phyloP scores from a whole-genome alignment of 2,797 vertebrate genomes.

The Poeciliopsis presidionis region DNA sequence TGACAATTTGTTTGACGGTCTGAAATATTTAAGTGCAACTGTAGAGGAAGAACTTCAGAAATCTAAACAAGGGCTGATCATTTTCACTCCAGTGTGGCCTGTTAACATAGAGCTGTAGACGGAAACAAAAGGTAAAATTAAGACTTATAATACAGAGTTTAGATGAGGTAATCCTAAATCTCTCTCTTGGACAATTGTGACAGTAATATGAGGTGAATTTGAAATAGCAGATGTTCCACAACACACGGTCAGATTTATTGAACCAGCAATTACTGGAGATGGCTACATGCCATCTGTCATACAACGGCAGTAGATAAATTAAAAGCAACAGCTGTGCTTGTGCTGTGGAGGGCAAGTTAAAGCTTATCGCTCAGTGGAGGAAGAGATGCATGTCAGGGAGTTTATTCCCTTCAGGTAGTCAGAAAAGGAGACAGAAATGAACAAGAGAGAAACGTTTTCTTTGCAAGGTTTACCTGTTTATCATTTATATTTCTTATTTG shows the following conservation, averaged over 20 bases:
- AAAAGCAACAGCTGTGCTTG: constrained; percentile 59
- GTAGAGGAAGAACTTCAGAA: background rate
- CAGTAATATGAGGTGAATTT: constrained; percentile 64
- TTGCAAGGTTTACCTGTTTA: constrained; percentile 14
- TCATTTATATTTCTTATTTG: constrained; percentile 33
- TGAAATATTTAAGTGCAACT: background rate
- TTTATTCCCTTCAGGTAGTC: constrained; percentile 49
- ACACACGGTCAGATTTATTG: constrained; percentile 56
- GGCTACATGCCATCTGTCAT: constrained; percentile 66
- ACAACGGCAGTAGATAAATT: constrained; percentile 57
- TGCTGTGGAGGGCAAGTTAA: constrained; percentile 48
- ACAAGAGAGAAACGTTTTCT: constrained; percentile 10
- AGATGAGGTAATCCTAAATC: constrained; percentile 47
- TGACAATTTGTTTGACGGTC: background rate
- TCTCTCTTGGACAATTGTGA: constrained; percentile 57
- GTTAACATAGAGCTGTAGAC: background rate
- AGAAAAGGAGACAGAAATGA: constrained; percentile 30
- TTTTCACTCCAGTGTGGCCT: background rate
- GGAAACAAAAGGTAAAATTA: constrained; percentile 9
- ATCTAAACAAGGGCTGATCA: background rate
- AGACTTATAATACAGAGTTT: constrained; percentile 2
- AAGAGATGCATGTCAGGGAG: constrained; percentile 40
- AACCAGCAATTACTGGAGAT: constrained; percentile 58
- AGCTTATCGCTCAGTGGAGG: constrained; percentile 31
- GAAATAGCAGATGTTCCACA: constrained; percentile 71